Percentiles rank a stretch among this genome's conserved stretches.
Conservation (phyloP, 2,113 vertebrate species). For the Antechinus stuartii region DNA sequence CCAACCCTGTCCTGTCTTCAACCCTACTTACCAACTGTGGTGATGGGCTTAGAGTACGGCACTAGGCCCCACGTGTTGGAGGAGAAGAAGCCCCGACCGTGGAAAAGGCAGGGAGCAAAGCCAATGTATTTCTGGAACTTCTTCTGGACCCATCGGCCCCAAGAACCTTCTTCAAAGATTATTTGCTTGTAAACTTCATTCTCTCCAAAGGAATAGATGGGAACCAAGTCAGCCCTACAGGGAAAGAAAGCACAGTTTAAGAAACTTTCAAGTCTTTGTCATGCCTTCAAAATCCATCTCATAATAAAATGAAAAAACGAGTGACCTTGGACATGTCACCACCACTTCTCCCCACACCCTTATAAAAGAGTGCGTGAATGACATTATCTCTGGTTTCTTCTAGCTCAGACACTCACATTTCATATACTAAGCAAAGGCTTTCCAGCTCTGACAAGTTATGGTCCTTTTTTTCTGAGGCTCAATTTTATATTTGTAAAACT, state of each 20-base stretch:
- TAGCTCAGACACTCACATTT: neutral
- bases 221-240: constrained; percentile 94
- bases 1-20: neutral
- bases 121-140: constrained; percentile 95
- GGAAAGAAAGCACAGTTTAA: neutral
- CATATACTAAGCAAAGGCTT: neutral
- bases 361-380: neutral
- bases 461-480: neutral
- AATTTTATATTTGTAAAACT: neutral
- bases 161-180: constrained; percentile 93
- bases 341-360: neutral
- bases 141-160: constrained; percentile 90
- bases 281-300: neutral
- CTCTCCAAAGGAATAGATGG: constrained; percentile 96
- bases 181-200: constrained; percentile 96
- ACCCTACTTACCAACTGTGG: constrained; percentile 90
- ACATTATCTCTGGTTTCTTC: neutral
- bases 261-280: neutral
- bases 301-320: neutral
- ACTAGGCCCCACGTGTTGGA: constrained; percentile 91
- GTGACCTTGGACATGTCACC: neutral
- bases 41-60: constrained; percentile 95
- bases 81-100: constrained; percentile 94
- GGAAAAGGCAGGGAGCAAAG: constrained; percentile 96
- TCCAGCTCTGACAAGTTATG: neutral